Percentiles rank a stretch among this genome's conserved stretches.
These are phyloP conservation scores for Indri indri DNA, from an alignment of 2,113 vertebrate species.

Conservation along the genomic window DNA sequence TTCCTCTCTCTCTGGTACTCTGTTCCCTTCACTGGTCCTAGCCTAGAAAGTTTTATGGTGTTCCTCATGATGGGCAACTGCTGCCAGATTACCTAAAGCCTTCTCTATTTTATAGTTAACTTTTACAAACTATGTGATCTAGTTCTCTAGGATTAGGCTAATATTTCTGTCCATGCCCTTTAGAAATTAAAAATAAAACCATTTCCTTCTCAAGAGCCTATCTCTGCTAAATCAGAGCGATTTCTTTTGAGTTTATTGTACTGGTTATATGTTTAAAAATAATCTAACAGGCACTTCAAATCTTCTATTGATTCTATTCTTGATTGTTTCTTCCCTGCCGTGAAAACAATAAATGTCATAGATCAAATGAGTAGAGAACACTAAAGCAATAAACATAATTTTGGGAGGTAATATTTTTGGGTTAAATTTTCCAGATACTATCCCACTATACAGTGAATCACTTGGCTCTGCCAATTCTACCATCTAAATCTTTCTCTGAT, in stretches of 20 bases:
- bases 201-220: background rate
- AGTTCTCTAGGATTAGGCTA: background rate
- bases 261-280: background rate
- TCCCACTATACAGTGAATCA: background rate
- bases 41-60: background rate
- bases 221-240: background rate
- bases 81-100: background rate
- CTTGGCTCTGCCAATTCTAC: background rate
- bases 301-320: background rate
- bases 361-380: background rate
- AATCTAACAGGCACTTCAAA: background rate
- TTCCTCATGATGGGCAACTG: background rate
- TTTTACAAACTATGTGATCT: background rate
- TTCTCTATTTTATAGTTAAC: background rate
- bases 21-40: background rate
- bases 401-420: background rate
- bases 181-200: constrained; percentile 29
- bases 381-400: background rate
- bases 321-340: background rate
- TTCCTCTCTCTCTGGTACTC: background rate
- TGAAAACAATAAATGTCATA: background rate
- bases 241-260: background rate
- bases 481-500: background rate
- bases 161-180: background rate
- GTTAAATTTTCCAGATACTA: background rate